These are phyloP conservation scores for Lysandra coridon DNA, from an alignment of 2,888 invertebrate species.

Conservation along the genomic window DNA sequence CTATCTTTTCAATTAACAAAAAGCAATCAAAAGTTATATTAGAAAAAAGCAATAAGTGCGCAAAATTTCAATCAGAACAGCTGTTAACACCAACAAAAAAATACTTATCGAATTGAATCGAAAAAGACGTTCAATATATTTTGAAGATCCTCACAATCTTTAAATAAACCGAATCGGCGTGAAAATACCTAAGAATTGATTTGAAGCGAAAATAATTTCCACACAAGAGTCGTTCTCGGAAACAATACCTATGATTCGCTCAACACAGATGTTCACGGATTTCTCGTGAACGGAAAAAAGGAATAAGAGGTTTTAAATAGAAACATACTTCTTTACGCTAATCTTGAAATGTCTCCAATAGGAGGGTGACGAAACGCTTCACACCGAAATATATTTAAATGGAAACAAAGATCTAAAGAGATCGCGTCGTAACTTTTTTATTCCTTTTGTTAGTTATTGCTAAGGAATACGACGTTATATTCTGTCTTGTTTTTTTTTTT, in stretches of 20 bases:
- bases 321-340: conserved; percentile 66
- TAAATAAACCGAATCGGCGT: not conserved
- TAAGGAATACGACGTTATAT: not conserved
- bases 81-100: not conserved
- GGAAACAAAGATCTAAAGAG: conserved; percentile 44
- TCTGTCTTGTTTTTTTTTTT: not conserved
- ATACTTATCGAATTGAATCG: not conserved
- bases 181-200: conserved; percentile 4
- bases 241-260: conserved; percentile 27
- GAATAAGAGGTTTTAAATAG: conserved; percentile 61
- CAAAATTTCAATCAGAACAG: not conserved
- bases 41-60: not conserved
- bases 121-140: not conserved
- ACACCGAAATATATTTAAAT: conserved; percentile 52
- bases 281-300: conserved; percentile 29
- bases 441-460: conserved; percentile 13
- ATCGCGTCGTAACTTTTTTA: conserved; percentile 31
- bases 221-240: conserved; percentile 19
- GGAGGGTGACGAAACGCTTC: conserved; percentile 56
- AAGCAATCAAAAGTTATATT: not conserved
- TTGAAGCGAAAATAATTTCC: conserved; percentile 18
- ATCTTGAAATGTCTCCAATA: conserved; percentile 56
- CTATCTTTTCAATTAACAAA: not conserved
- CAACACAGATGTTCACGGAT: conserved; percentile 18
- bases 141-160: not conserved